phyloP scores from a whole-genome alignment of 2,113 vertebrate species.

The Mustela nigripes region DNA sequence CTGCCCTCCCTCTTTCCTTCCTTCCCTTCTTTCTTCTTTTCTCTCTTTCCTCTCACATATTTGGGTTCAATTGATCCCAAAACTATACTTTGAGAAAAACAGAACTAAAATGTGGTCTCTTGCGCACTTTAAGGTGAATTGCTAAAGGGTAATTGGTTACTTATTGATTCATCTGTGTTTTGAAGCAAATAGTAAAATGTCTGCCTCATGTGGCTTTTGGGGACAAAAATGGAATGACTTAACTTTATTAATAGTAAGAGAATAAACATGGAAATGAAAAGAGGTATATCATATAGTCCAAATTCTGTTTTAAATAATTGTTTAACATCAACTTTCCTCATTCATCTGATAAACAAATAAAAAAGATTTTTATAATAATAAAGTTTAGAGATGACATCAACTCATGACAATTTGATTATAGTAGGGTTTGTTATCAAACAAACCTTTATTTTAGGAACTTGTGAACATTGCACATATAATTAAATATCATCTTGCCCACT shows the following conservation, averaged over 20 bases:
- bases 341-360: background rate
- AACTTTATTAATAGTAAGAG: background rate
- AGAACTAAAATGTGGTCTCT: background rate
- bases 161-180: background rate
- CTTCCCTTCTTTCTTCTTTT: background rate
- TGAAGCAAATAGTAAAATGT: slow-evolving; percentile 22
- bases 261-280: background rate
- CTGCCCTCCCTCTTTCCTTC: background rate
- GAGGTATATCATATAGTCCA: background rate
- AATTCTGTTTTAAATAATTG: background rate
- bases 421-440: background rate
- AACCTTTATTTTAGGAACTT: slow-evolving; percentile 33
- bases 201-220: background rate
- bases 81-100: background rate
- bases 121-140: background rate
- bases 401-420: background rate
- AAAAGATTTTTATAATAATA: background rate
- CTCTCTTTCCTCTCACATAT: background rate
- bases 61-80: background rate
- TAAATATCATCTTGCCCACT: background rate
- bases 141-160: background rate
- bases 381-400: background rate
- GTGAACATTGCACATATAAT: background rate
- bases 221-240: background rate
- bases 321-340: slow-evolving; percentile 15